These are phyloP conservation scores for Drosophila parabipectinata DNA, from an alignment of 1,140 invertebrate species.

Conservation along the genomic window DNA sequence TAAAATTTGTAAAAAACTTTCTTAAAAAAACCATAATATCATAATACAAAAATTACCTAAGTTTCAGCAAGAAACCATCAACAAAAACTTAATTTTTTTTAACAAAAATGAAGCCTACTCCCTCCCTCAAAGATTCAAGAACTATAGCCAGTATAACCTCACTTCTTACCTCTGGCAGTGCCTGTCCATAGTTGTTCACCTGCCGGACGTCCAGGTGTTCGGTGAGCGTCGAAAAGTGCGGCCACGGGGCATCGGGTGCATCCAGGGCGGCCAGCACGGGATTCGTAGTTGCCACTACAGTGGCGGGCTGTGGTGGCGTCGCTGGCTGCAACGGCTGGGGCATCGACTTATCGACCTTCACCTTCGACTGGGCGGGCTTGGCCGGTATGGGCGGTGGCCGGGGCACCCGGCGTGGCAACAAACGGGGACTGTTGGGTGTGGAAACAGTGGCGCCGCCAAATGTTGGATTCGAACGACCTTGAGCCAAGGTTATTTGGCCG, in stretches of 20 bases:
- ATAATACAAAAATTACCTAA: too few species aligned
- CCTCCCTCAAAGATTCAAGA: too few species aligned
- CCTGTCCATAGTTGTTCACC: constrained; percentile 80
- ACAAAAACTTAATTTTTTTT: too few species aligned
- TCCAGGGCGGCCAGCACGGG: constrained; percentile 63
- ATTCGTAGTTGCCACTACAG: constrained; percentile 25
- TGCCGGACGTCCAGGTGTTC: constrained; percentile 80
- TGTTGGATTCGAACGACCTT: constrained; percentile 11
- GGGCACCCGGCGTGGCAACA: constrained; percentile 86
- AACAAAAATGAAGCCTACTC: too few species aligned
- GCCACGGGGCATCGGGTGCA: constrained; percentile 78
- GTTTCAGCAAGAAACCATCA: too few species aligned
- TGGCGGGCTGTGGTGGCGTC: background rate
- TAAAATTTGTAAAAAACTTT: too few species aligned
- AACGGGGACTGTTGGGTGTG: constrained; percentile 88
- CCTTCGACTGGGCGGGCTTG: constrained; percentile 57
- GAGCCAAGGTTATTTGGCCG: constrained; percentile 69
- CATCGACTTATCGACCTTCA: background rate
- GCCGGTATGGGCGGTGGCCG: constrained; percentile 86
- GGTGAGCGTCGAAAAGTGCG: constrained; percentile 78
- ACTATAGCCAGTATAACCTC: too few species aligned
- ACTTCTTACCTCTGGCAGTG: constrained; percentile 68
- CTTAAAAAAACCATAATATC: too few species aligned
- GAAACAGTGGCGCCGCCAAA: constrained; percentile 75
- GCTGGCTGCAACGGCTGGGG: background rate